Conservation (phyloP, 2,888 invertebrate species). For the Leptinotarsa tumamoca region DNA sequence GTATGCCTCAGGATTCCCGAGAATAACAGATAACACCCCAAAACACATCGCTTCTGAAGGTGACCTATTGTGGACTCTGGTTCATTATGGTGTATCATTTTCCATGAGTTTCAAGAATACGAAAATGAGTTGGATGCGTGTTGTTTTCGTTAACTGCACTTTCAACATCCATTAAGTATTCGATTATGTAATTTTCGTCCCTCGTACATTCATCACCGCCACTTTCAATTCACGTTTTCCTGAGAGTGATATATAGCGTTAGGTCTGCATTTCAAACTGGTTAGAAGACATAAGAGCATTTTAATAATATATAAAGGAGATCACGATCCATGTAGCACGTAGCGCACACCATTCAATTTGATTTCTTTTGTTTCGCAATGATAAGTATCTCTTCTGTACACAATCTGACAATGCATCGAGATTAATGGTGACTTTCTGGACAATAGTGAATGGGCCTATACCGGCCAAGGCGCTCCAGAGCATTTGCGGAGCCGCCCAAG, state of each 20-base stretch:
- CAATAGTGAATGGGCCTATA: conserved; percentile 55
- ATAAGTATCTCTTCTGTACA: conserved; percentile 60
- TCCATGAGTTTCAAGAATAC: no score
- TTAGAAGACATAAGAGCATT: conserved; percentile 32
- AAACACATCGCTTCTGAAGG: no score
- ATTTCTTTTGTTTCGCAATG: conserved; percentile 61
- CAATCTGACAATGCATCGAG: conserved; percentile 56
- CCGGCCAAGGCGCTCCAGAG: conserved; percentile 42
- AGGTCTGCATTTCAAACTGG: conserved; percentile 11
- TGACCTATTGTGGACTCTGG: no score
- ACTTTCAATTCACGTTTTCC: conserved; percentile 15
- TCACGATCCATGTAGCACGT: conserved; percentile 51
- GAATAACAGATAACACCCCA: no score
- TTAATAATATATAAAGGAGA: conserved; percentile 46
- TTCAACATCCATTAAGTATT: neutral
- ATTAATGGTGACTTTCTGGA: conserved; percentile 58
- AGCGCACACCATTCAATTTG: conserved; percentile 57
- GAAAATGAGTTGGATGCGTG: no score
- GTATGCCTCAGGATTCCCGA: no score
- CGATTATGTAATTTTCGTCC: neutral
- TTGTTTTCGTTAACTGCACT: no score
- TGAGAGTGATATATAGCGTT: neutral
- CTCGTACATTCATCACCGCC: conserved; percentile 7
- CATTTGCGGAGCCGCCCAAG: conserved; percentile 39
- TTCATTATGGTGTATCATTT: no score